phyloP scores from a whole-genome alignment of 1,140 invertebrate genomes.

The Pinna nobilis region DNA sequence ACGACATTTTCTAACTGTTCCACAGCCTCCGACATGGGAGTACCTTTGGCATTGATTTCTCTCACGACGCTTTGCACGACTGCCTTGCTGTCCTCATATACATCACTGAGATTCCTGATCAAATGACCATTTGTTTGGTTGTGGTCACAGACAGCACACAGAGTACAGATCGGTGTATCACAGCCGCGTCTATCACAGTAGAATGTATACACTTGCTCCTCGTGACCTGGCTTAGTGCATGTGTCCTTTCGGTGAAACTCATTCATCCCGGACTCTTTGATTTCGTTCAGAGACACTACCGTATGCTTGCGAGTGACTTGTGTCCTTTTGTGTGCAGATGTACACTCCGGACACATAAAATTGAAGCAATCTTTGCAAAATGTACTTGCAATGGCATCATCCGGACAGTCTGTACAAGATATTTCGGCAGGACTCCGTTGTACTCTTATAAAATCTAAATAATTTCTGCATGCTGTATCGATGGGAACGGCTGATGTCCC shows the following conservation, averaged over 20 bases:
- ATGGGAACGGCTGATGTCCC: slow-evolving; percentile 23
- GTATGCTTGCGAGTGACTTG: slow-evolving; percentile 36
- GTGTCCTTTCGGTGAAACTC: slow-evolving; percentile 44
- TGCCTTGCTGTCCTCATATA: slow-evolving; percentile 41
- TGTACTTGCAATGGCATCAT: slow-evolving; percentile 29
- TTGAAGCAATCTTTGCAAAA: slow-evolving; percentile 41
- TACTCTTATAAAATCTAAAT: slow-evolving; percentile 38
- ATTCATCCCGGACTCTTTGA: slow-evolving; percentile 31
- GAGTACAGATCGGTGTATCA: slow-evolving; percentile 42
- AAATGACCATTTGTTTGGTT: slow-evolving; percentile 44
- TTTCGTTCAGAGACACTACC: slow-evolving; percentile 23
- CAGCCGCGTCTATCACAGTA: slow-evolving; percentile 45
- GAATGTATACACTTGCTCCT: slow-evolving; percentile 42
- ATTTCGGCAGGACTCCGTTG: slow-evolving; percentile 35
- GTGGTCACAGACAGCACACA: slow-evolving; percentile 42
- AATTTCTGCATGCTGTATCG: slow-evolving; percentile 41
- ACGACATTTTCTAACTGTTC: slow-evolving; percentile 27
- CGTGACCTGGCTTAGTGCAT: slow-evolving; percentile 37
- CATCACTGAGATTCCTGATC: slow-evolving; percentile 37
- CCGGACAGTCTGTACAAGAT: slow-evolving; percentile 41
- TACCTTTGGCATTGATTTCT: slow-evolving; percentile 35
- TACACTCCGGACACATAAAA: slow-evolving; percentile 39
- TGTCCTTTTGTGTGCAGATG: slow-evolving; percentile 40
- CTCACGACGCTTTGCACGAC: slow-evolving; percentile 34
- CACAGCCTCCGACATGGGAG: slow-evolving; percentile 39